Base-by-base conservation (phyloP, 2,797 vertebrate species). In the Acanthurus lineatus region DNA sequence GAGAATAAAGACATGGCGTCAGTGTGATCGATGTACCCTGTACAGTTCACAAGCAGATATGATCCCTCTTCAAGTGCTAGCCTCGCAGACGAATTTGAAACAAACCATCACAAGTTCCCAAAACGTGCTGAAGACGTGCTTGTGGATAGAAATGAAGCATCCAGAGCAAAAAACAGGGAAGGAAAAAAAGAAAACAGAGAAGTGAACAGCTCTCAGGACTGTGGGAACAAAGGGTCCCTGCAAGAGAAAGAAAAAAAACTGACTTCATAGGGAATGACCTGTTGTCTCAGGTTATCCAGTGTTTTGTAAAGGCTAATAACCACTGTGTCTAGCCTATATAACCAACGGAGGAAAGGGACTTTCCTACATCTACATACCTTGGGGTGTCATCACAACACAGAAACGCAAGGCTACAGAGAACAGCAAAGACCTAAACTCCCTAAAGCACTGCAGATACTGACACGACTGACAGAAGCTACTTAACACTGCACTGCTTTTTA, bases 351-450 rank as follows among this genome's bases (percentile, higher is more conserved):
- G 69, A 85, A 73, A 84, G 59, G 20, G 64, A 72, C 35, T 58
- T 75, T 56, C 76, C 88, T 88, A 85, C 67, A 77, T 87, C 91
- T 86, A 90, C 81, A 73, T 75, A 85, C 71, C 83, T 84, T 56
- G 74, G 84, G 74, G 69, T 82, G 83, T 86, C 67, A 52, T 77
- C 84, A 89, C 85, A 75, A 83, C 82, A 91, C 60, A 78, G 79
- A 89, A 84, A 89, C 88, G 90, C 84, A 85, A 89, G 76, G 86
- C 84, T 89, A 92, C 88, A 71, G 86, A 92, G 83, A 83, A 90
- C 84, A 90, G 83, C 81, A 69, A 83, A 84, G 81, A 89, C 83
- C 78, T 79, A 75, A 70, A 87, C 73, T 74, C 79, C 83, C 89
- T 79, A 87, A 81, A 84, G 88, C 77, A 81, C 84, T 19, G 79